These are phyloP conservation scores for Ornithoptera alexandrae DNA, from an alignment of 2,888 invertebrate genomes.

Conservation along the genomic window DNA sequence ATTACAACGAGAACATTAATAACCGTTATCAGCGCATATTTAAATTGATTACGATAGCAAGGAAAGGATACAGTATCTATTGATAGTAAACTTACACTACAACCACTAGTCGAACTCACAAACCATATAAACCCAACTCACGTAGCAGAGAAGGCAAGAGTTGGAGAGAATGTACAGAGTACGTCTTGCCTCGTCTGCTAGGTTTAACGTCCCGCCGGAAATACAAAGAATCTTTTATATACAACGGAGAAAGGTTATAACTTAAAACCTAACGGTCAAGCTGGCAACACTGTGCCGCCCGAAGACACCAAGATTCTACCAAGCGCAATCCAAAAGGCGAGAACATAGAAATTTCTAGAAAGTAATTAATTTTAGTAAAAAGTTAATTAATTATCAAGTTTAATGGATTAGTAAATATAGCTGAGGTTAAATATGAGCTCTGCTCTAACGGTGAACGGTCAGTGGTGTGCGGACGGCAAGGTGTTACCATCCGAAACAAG, in stretches of 20 bases:
- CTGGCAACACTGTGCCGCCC: too few relatives aligned
- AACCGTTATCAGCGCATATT: background rate
- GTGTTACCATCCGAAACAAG: too few relatives aligned
- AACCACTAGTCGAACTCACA: conserved; percentile 56
- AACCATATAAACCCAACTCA: conserved; percentile 46
- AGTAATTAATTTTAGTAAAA: too few relatives aligned
- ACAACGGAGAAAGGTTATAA: conserved; percentile 36
- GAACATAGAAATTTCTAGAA: too few relatives aligned
- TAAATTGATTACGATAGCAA: background rate
- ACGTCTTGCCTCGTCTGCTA: conserved; percentile 69
- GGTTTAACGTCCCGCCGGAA: conserved; percentile 47
- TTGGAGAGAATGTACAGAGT: conserved; percentile 3
- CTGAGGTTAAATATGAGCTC: too few relatives aligned
- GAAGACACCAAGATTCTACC: background rate
- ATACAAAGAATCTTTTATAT: conserved; percentile 37
- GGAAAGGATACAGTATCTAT: background rate
- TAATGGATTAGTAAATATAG: too few relatives aligned
- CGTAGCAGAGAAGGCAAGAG: conserved; percentile 75
- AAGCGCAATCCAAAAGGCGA: too few relatives aligned
- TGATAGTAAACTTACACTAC: background rate
- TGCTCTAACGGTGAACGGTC: too few relatives aligned
- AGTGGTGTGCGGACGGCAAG: too few relatives aligned
- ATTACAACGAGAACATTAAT: background rate
- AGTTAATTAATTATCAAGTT: too few relatives aligned
- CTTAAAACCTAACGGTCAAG: background rate